Base-by-base conservation (phyloP, 2,888 invertebrate species). In the Pyrgus malvae region DNA sequence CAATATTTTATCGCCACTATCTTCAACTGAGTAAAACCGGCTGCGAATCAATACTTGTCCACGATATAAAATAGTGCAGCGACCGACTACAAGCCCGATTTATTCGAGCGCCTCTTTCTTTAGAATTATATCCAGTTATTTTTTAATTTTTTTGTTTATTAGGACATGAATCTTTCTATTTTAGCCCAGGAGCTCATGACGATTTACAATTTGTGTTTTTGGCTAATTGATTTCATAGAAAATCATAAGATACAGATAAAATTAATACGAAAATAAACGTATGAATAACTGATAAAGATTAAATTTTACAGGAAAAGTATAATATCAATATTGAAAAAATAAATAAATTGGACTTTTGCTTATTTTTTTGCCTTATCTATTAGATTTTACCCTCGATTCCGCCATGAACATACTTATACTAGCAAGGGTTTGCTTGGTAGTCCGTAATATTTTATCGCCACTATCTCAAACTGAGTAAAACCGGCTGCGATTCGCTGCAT, bases 1-100 rank as follows among this genome's bases (percentile, higher is more conserved):
- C 61, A 59, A 72, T 75, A 76, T 74, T 70, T 75, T 75, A 74
- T 72, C 66, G 61, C 63, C 44, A 59, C 59, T 70, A 71, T 71
- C 69, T 67, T 68, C 66, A 53, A 53, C 53, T 45, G 45, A 53
- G 53, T 44, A 53, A 67, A 68, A 58, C 49, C 50, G 57, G 56
- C 49, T 61, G 61, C 54, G 65, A 68, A 68, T 67, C 64, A 62
- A 61, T 62, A 61, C 63, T 66, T 66, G 70, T 66, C 48, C 33
- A 58, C 55, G 59, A 49, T 64, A 68, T 69, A 69, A 75, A 71
- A 76, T 73, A 71, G 61, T 69, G 66, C 64, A 62, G 55, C 58
- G 57, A 21, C 31, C 11, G 51, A 56, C 57, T 57, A 56, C 54
- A 56, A 53, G 54, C 48, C 56, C 58, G 62, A 69, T 74, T 69